A percentile compares a stretch with the other conserved stretches of the same genome.
Conservation (phyloP, 2,797 vertebrate species). For the Tenualosa ilisha region DNA sequence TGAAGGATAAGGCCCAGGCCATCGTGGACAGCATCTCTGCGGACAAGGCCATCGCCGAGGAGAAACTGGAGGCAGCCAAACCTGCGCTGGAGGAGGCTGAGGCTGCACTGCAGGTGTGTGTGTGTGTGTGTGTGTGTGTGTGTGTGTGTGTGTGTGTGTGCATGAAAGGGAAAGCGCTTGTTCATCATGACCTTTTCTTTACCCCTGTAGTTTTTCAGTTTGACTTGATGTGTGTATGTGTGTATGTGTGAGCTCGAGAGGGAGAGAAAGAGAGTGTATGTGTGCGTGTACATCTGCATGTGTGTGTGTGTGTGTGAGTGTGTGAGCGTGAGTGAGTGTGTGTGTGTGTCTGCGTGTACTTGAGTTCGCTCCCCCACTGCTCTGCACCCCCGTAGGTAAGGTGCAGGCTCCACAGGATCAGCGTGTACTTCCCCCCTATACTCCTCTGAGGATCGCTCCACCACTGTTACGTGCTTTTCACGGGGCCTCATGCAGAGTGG, state of each 20-base stretch:
- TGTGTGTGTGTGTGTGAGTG: constrained; percentile 50
- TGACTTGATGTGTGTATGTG: not conserved
- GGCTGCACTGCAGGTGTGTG: constrained; percentile 83
- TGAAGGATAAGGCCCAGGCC: constrained; percentile 94
- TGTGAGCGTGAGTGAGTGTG: constrained; percentile 8
- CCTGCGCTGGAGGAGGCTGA: constrained; percentile 93
- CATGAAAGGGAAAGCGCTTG: not conserved
- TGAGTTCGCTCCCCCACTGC: not conserved
- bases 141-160: not conserved
- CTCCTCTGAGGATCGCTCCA: not conserved
- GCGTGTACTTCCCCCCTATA: not conserved
- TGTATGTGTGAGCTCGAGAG: constrained; percentile 22
- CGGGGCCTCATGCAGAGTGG: not conserved
- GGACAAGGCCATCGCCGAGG: constrained; percentile 89
- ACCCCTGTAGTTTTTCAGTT: not conserved
- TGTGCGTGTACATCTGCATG: constrained; percentile 23
- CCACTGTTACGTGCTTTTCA: not conserved
- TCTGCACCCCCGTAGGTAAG: not conserved
- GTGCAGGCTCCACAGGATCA: not conserved
- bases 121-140: not conserved
- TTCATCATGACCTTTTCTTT: not conserved
- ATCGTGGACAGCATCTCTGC: constrained; percentile 92
- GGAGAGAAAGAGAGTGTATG: too few species aligned
- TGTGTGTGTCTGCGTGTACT: not conserved
- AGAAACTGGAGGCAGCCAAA: constrained; percentile 87